Base-by-base conservation (phyloP, 2,113 vertebrate genomes). In the Callipepla squamata region DNA sequence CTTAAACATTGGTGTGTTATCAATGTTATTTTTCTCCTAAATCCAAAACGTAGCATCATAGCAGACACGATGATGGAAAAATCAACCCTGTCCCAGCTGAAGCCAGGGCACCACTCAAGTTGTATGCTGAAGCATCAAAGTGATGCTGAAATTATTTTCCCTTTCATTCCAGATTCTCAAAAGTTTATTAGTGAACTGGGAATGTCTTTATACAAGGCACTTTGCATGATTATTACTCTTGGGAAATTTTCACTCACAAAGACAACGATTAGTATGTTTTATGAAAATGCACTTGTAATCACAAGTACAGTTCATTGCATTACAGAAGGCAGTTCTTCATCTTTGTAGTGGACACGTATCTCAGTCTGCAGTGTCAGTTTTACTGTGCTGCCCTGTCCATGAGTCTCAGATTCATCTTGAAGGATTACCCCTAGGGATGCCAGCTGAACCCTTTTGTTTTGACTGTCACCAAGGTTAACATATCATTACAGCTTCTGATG, bases 381-480 rank as follows among this genome's bases (percentile, higher is more conserved):
- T 89, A 77, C 82, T 87, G 45, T 40, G 47, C 85, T 87, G 51
- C 53, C 44, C 50, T 93, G 85, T 87, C 92, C 86, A 30, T 87
- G 72, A 77, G 81, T 55, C 65, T 93, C 93, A 86, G 55, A 92
- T 91, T 94, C 87, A 94, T 89, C 91, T 90, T 58, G 76, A 80
- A 83, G 40, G 68, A 61, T 76, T 48, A 32, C 9, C 89, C 82
- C 76, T 13, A 79, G 95, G 93, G 87, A 94, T 78, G 40, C 30
- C 72, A 68, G 58, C 40, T 96, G 95, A 94, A 96, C 91, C 61
- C 40, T 57, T 80, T 34, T 62, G 22, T 91, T 89, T 91, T 92
- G 92, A 42, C 91, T 92, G 75, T 94, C 91, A 88, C 76, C 69
- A 65, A 50, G 87, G 89, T 86, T 94, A 95, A 75, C 87, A 90